Conservation (phyloP, 2,888 invertebrate species). For the Stegophylla sp. region DNA sequence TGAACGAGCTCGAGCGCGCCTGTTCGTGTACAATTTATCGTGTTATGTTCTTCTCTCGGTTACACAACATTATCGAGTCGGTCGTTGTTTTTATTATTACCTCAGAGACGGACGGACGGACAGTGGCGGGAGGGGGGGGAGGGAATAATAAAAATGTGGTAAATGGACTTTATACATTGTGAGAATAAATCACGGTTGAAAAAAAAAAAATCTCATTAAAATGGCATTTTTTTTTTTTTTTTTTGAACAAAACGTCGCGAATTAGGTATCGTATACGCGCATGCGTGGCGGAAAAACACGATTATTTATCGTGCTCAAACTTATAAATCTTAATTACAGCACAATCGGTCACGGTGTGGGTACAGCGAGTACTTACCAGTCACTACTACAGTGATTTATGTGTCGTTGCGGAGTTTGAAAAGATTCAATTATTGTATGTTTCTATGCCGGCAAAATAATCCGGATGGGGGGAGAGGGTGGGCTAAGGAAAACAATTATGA, state of each 20-base stretch:
- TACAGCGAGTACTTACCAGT: too few species aligned
- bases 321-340: too few species aligned
- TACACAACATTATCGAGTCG: slow-evolving; percentile 41
- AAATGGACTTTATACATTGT: slow-evolving; percentile 14
- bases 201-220: too few species aligned
- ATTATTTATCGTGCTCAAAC: neutral
- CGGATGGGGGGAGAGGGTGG: too few species aligned
- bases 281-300: neutral
- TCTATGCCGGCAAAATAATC: too few species aligned
- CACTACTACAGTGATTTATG: too few species aligned
- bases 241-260: neutral
- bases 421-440: too few species aligned
- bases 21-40: slow-evolving; percentile 24
- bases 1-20: neutral
- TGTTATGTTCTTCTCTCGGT: slow-evolving; percentile 41
- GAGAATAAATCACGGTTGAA: slow-evolving; percentile 35
- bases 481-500: too few species aligned
- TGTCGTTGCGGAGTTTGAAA: too few species aligned
- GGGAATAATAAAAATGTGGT: slow-evolving; percentile 15
- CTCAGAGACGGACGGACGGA: too few species aligned
- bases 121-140: too few species aligned
- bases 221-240: slow-evolving; percentile 17
- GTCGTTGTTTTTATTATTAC: neutral
- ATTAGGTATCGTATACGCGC: neutral
- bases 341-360: too few species aligned